Evolutionary conservation across 2,888 invertebrate species (phyloP).

Genomic region (Eupelmus urozonus): DNA sequence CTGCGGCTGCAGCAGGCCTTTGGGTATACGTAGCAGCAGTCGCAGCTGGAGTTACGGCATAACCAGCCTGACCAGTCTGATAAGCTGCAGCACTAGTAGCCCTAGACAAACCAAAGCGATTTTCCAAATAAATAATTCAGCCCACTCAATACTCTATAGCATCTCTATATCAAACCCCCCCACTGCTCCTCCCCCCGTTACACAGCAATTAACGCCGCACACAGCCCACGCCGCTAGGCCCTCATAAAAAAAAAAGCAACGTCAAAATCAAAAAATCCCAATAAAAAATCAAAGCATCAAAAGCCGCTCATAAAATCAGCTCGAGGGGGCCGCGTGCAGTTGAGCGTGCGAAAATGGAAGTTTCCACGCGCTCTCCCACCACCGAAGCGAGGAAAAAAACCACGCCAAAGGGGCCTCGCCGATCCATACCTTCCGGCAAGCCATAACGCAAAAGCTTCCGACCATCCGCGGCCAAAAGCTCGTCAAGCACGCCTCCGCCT

Average conservation of each 20-base stretch:
- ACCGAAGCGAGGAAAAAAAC: not conserved
- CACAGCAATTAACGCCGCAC: too few species aligned
- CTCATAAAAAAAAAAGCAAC: too few species aligned
- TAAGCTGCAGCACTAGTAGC: slow-evolving; percentile 90
- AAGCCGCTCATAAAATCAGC: slow-evolving; percentile 30
- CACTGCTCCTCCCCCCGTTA: too few species aligned
- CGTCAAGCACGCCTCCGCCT: not conserved
- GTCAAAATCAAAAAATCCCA: too few species aligned
- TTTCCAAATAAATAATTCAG: slow-evolving; percentile 6
- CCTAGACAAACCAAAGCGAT: slow-evolving; percentile 43
- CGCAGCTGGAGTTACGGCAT: slow-evolving; percentile 89
- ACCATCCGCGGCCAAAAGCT: not conserved
- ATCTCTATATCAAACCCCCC: too few species aligned
- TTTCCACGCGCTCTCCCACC: slow-evolving; percentile 38
- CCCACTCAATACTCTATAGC: too few species aligned
- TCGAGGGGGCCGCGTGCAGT: slow-evolving; percentile 1
- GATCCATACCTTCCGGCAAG: not conserved
- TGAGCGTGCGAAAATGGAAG: slow-evolving; percentile 44
- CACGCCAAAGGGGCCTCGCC: not conserved
- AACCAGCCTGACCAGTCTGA: slow-evolving; percentile 89
- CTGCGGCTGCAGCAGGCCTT: slow-evolving; percentile 86
- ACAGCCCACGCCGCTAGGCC: too few species aligned
- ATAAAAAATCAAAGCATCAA: slow-evolving; percentile 4
- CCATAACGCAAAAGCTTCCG: not conserved
- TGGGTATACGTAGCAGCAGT: slow-evolving; percentile 92